phyloP scores from a whole-genome alignment of 2,888 invertebrate species.

The Melinaea marsaeus region DNA sequence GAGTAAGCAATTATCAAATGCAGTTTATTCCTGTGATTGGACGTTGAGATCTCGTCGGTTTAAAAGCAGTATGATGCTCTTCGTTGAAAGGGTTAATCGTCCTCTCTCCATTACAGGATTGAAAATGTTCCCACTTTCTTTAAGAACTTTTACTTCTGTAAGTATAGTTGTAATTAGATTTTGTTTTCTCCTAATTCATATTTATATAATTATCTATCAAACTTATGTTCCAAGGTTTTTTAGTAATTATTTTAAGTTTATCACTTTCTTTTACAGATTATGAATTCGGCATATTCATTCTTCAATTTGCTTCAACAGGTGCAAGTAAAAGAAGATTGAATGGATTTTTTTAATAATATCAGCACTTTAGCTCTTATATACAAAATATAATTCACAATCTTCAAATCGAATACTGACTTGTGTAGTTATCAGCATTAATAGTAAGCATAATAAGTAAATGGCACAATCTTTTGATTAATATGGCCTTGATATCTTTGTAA shows the following conservation, averaged over 20 bases:
- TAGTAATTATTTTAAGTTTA: too few species aligned
- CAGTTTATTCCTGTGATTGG: conserved; percentile 59
- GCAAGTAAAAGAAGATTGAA: conserved; percentile 44
- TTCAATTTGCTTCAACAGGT: conserved; percentile 58
- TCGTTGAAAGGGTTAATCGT: conserved; percentile 50
- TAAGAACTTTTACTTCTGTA: conserved; percentile 59
- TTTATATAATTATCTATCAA: too few species aligned
- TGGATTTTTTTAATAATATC: neutral
- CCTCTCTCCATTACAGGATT: conserved; percentile 54
- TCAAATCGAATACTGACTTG: too few species aligned
- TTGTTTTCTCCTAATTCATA: too few species aligned
- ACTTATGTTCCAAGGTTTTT: too few species aligned
- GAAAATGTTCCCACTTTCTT: conserved; percentile 59
- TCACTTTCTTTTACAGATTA: conserved; percentile 50
- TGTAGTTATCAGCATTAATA: too few species aligned
- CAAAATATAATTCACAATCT: too few species aligned
- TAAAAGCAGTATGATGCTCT: conserved; percentile 53
- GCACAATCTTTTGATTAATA: too few species aligned
- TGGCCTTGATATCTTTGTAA: too few species aligned
- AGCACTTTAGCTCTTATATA: too few species aligned
- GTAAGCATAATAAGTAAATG: too few species aligned
- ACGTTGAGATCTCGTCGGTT: conserved; percentile 46
- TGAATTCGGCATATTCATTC: conserved; percentile 62
- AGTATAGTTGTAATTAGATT: conserved; percentile 28
- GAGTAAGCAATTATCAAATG: conserved; percentile 49